Conservation (phyloP, 2,888 invertebrate genomes). For the Ophioninae sp. region DNA sequence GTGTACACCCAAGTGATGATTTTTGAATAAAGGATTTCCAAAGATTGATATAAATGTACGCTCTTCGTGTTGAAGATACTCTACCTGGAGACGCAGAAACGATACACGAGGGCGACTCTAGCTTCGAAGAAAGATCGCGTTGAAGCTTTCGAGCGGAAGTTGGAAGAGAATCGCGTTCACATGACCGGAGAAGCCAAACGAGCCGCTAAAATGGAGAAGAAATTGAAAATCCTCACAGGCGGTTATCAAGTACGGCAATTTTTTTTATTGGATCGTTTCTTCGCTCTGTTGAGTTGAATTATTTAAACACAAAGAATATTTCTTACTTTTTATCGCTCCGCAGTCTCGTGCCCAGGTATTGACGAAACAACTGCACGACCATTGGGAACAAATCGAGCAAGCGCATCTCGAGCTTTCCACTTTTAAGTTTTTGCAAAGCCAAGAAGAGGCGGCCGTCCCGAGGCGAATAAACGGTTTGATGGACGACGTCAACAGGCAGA, state of each 20-base stretch:
- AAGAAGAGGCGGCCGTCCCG: conserved; percentile 95
- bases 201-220: conserved; percentile 99
- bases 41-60: not conserved
- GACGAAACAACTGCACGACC: conserved; percentile 92
- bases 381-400: conserved; percentile 95
- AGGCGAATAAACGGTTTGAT: conserved; percentile 93
- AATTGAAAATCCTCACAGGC: conserved; percentile 96
- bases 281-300: conserved; percentile 46
- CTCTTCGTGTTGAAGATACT: conserved; percentile 84
- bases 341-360: conserved; percentile 90
- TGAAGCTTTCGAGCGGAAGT: conserved; percentile 94
- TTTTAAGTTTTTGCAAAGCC: conserved; percentile 93
- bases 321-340: conserved; percentile 61
- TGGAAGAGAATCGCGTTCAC: conserved; percentile 96
- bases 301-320: not conserved
- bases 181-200: conserved; percentile 98
- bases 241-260: conserved; percentile 87
- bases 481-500: conserved; percentile 96
- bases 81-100: conserved; percentile 94
- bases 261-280: not conserved
- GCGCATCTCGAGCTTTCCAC: conserved; percentile 94
- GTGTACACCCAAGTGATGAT: not conserved
- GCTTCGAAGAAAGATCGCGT: conserved; percentile 98
- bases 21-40: not conserved
- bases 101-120: conserved; percentile 96